phyloP scores from a whole-genome alignment of 1,140 invertebrate species.

The Grapholita molesta region DNA sequence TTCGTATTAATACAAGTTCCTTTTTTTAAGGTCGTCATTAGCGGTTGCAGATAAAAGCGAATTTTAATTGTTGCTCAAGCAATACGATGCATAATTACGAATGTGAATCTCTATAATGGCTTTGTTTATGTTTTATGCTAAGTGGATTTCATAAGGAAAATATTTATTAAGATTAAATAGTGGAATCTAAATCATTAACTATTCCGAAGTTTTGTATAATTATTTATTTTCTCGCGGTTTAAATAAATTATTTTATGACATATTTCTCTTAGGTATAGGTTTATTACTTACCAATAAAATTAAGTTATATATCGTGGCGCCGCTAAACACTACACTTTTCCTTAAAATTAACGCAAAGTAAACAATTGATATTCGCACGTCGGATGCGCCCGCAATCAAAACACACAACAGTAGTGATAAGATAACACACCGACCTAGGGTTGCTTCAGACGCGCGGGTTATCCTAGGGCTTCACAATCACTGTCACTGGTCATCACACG shows the following conservation, averaged over 20 bases:
- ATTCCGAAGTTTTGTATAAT: too few relatives aligned
- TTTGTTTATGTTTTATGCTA: slow-evolving; percentile 1
- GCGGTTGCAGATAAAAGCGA: not conserved
- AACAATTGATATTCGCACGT: slow-evolving; percentile 36
- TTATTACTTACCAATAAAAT: not conserved
- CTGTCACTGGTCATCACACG: slow-evolving; percentile 55
- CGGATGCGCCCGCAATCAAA: slow-evolving; percentile 49
- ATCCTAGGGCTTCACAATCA: slow-evolving; percentile 35
- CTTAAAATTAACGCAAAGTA: slow-evolving; percentile 21
- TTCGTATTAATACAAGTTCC: not conserved
- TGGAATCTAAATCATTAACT: too few relatives aligned
- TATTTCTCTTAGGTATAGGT: too few relatives aligned
- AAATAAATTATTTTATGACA: too few relatives aligned
- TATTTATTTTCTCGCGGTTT: too few relatives aligned
- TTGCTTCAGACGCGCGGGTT: slow-evolving; percentile 48
- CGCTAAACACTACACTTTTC: slow-evolving; percentile 19
- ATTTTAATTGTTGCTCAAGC: slow-evolving; percentile 4
- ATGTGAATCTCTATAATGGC: not conserved
- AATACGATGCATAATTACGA: not conserved
- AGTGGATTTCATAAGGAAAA: slow-evolving; percentile 12
- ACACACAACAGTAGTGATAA: slow-evolving; percentile 49
- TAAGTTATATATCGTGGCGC: not conserved
- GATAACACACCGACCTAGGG: slow-evolving; percentile 64
- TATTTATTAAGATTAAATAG: not conserved
- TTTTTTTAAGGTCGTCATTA: not conserved